These are phyloP conservation scores for Epinotia bilunana DNA, from an alignment of 2,888 invertebrate genomes.

Conservation along the genomic window DNA sequence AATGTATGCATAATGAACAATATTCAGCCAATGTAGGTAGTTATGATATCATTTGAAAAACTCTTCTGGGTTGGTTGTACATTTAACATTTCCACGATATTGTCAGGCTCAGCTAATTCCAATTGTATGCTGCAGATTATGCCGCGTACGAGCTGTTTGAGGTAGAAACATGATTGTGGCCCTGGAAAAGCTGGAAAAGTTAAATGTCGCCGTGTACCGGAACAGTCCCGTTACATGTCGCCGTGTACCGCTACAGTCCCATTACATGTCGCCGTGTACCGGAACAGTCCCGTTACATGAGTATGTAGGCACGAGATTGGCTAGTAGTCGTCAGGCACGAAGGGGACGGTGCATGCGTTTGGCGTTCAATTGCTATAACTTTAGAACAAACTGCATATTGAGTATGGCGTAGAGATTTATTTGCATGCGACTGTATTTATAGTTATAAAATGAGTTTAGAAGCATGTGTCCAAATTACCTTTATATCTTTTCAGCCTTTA, in stretches of 20 bases:
- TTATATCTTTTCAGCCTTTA: neutral
- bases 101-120: too few species aligned
- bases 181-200: neutral
- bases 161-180: too few species aligned
- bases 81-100: neutral
- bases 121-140: too few species aligned
- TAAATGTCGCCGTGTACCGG: neutral
- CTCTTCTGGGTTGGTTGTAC: constrained; percentile 8
- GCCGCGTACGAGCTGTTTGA: too few species aligned
- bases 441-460: neutral
- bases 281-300: constrained; percentile 18
- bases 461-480: constrained; percentile 4
- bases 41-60: constrained; percentile 9
- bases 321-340: constrained; percentile 34
- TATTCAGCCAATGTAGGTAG: constrained; percentile 8
- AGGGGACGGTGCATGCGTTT: constrained; percentile 57
- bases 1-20: neutral
- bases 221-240: constrained; percentile 15
- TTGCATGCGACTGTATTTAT: constrained; percentile 23
- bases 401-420: neutral
- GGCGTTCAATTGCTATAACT: constrained; percentile 47
- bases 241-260: neutral
- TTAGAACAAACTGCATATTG: constrained; percentile 2
- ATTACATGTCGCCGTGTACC: neutral
- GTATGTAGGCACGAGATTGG: constrained; percentile 4